phyloP scores from a whole-genome alignment of 2,113 vertebrate genomes.

The Camelus dromedarius region DNA sequence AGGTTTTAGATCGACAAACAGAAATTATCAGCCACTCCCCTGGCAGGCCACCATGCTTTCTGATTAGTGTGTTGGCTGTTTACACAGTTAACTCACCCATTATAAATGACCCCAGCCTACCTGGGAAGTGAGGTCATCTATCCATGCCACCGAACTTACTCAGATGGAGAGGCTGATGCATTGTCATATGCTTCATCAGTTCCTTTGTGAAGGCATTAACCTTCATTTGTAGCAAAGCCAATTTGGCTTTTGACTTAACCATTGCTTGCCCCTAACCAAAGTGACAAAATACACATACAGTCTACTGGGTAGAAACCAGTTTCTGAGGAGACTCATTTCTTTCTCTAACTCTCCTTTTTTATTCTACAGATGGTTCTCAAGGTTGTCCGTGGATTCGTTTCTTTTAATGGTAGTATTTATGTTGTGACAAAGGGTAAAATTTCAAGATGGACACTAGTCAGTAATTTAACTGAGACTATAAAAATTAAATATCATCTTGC shows the following conservation, averaged over 20 bases:
- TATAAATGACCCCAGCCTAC: constrained; percentile 62
- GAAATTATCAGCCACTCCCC: constrained; percentile 62
- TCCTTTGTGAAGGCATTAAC: constrained; percentile 58
- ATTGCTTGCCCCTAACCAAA: background rate
- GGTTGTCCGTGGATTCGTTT: background rate
- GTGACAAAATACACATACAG: background rate
- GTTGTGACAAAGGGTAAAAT: background rate
- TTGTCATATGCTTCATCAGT: constrained; percentile 28
- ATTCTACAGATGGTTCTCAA: background rate
- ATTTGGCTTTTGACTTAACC: constrained; percentile 37
- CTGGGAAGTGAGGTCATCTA: background rate
- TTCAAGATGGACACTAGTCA: background rate
- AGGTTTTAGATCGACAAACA: constrained; percentile 65
- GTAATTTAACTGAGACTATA: background rate
- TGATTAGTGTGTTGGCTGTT: constrained; percentile 59
- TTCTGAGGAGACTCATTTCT: background rate
- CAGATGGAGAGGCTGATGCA: constrained; percentile 35
- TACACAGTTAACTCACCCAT: constrained; percentile 55
- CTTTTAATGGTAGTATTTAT: background rate
- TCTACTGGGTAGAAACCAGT: background rate
- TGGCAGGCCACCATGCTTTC: constrained; percentile 24
- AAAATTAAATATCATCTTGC: background rate
- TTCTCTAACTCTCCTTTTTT: background rate
- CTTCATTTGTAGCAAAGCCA: constrained; percentile 41
- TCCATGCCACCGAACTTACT: constrained; percentile 45